These are phyloP conservation scores for Glyphotaelius pellucidus DNA, from an alignment of 2,888 invertebrate genomes.

Conservation along the genomic window DNA sequence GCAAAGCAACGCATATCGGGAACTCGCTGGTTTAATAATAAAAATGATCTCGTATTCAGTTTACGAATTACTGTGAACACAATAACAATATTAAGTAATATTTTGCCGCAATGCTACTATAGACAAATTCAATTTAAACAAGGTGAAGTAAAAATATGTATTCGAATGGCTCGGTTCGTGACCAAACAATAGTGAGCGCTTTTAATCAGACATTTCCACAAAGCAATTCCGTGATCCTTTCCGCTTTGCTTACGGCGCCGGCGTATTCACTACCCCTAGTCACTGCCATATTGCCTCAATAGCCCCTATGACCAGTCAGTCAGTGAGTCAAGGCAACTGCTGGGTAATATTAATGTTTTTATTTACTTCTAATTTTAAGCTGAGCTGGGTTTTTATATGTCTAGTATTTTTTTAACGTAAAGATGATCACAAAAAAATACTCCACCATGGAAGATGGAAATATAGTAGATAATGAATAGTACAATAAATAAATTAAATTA, in stretches of 20 bases:
- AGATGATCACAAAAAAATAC: too few relatives aligned
- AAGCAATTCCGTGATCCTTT: conserved; percentile 17
- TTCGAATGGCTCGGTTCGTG: conserved; percentile 10
- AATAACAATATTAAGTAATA: background rate
- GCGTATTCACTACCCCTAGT: conserved; percentile 1
- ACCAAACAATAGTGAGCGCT: background rate
- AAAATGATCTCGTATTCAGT: background rate
- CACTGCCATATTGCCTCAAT: background rate
- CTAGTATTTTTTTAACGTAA: too few relatives aligned
- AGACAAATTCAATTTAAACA: background rate
- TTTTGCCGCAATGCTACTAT: background rate
- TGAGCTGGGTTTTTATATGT: too few relatives aligned
- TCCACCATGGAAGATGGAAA: too few relatives aligned
- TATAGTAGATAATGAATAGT: too few relatives aligned
- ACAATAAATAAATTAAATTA: too few relatives aligned
- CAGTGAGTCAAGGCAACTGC: background rate
- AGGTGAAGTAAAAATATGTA: background rate
- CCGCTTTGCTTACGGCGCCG: conserved; percentile 5
- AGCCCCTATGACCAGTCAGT: background rate
- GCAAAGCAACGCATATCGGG: too few relatives aligned
- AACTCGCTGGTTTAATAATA: too few relatives aligned
- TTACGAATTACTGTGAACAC: background rate
- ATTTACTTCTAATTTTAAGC: too few relatives aligned
- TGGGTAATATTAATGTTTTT: background rate
- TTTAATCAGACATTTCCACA: conserved; percentile 31